Evolutionary conservation across 1,140 invertebrate species (phyloP).

Genomic region (Lineus longissimus): DNA sequence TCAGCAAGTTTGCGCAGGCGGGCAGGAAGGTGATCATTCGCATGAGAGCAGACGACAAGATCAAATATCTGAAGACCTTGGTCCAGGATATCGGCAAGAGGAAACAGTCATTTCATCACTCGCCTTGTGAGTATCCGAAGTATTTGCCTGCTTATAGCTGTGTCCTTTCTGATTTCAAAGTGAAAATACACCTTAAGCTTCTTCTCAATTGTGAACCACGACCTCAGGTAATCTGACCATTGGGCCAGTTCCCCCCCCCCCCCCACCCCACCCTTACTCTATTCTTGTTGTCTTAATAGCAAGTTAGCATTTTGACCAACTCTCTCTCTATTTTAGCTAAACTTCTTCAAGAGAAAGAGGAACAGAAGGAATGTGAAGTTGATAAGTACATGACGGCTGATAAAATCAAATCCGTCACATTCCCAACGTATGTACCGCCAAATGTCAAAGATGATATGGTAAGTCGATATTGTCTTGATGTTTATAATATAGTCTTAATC

Average conservation of each 20-base stretch:
- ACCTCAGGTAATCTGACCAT: no score
- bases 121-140: no score
- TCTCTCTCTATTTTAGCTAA: not conserved
- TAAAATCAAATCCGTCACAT: constrained; percentile 32
- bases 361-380: constrained; percentile 7
- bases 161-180: no score
- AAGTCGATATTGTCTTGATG: constrained; percentile 12
- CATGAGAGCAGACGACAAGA: constrained; percentile 25
- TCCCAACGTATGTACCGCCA: constrained; percentile 43
- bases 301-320: no score
- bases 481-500: no score
- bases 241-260: no score
- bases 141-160: no score
- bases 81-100: constrained; percentile 31
- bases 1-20: constrained; percentile 46
- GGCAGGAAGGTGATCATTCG: constrained; percentile 42
- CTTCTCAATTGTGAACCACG: no score
- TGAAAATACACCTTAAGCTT: no score
- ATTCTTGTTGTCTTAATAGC: no score
- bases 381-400: constrained; percentile 21
- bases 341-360: constrained; percentile 25
- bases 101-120: constrained; percentile 16
- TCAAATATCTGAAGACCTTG: constrained; percentile 27
- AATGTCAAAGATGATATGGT: constrained; percentile 51
- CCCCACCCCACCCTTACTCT: no score